Evolutionary conservation across 2,888 invertebrate genomes (phyloP), one percentile per base, ranked within the genome.

Genomic region (Machimus rusticus): DNA sequence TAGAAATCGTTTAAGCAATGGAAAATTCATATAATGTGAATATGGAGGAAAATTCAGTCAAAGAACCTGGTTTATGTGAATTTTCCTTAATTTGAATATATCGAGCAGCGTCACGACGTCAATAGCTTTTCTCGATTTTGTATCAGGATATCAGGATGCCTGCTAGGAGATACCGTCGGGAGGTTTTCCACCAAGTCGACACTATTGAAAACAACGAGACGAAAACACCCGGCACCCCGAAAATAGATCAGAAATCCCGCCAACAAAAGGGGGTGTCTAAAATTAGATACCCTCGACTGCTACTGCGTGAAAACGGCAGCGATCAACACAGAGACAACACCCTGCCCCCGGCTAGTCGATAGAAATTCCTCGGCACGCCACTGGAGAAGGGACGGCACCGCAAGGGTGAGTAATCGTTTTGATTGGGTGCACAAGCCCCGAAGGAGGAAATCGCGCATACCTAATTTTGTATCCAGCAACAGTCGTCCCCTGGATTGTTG

Each of bases 71-170:
- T 23, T 66, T 19, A 28, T n/a, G 31, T 9, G 39, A 85, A 85
- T 85, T 85, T 85, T 85, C 85, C 85, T 16, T 31, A 14, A 74
- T 85, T 85, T 85, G 28, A 39, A 74, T 34, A 74, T 84, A 84
- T 84, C 74, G 84, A 84, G 74, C 84, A 39, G 43, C 85, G 85
- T 85, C 89, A 90, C 90, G 89, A 90, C 91, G 91, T 91, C 91
- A 92, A 92, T 91, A 91, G 92, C 91, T 92, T 92, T 92, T 90
- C 92, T 91, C 91, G 91, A 90, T 91, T 91, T 91, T 91, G 90
- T 90, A 92, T 91, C 91, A 92, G 91, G 91, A 91, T 90, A 89
- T 89, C 91, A 91, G 90, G 90, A 91, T 88, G 66, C 2, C 23
- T 66, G 66, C 81, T 85, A 88, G 87, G 76, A 66, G 87, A 43